These are phyloP conservation scores for Ammodytes dubius DNA, from an alignment of 2,113 vertebrate species.

Conservation along the genomic window DNA sequence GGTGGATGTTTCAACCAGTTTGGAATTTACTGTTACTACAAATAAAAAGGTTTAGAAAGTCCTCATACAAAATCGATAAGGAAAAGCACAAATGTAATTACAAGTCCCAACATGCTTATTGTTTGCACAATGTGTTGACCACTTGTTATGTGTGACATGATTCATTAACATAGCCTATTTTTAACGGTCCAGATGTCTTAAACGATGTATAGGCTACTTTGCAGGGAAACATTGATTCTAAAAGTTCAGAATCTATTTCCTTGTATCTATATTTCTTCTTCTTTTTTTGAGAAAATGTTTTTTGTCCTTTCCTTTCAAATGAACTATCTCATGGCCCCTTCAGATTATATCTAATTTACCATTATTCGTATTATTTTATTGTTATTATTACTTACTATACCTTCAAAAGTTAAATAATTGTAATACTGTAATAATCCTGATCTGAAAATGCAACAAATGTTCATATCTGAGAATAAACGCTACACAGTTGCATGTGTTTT, in stretches of 20 bases:
- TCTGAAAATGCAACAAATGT: background rate
- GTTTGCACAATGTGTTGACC: too few relatives aligned
- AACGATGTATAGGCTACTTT: background rate
- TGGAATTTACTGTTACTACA: too few relatives aligned
- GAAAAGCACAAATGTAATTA: too few relatives aligned
- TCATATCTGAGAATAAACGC: background rate
- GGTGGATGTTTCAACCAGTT: too few relatives aligned
- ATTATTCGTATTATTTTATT: too few relatives aligned
- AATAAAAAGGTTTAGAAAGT: too few relatives aligned
- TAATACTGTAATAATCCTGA: too few relatives aligned
- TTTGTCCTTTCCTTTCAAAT: background rate
- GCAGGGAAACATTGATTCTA: background rate
- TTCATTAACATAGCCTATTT: background rate
- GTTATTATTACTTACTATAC: too few relatives aligned
- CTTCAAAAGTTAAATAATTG: background rate
- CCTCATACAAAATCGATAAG: too few relatives aligned
- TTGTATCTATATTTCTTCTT: too few relatives aligned
- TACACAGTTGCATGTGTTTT: background rate
- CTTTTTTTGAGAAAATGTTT: background rate
- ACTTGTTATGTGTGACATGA: background rate
- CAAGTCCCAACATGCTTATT: too few relatives aligned
- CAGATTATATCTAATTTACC: background rate
- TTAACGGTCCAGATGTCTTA: too few relatives aligned
- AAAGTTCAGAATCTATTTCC: background rate
- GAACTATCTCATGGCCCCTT: background rate